A percentile compares a stretch with the other conserved stretches of the same genome.
These are phyloP conservation scores for Brachionus manjavacas DNA, from an alignment of 1,140 invertebrate genomes.

Conservation along the genomic window DNA sequence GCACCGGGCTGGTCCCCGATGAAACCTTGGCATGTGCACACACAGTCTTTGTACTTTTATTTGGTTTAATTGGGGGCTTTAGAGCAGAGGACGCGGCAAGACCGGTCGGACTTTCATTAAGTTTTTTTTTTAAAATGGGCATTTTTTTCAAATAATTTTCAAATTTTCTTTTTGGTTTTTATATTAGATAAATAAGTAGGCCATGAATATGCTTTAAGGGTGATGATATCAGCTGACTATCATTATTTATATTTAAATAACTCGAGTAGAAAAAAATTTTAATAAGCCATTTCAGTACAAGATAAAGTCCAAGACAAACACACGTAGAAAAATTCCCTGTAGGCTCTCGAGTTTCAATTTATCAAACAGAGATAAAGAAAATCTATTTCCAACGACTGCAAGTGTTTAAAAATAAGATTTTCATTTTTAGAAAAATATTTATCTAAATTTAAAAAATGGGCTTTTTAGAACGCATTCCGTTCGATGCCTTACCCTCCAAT, in stretches of 20 bases:
- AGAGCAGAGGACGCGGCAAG: neutral
- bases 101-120: neutral
- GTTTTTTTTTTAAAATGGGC: neutral
- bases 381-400: neutral
- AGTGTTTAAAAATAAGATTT: neutral
- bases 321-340: neutral
- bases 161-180: neutral
- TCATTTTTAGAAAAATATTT: neutral
- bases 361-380: neutral
- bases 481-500: neutral
- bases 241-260: conserved; percentile 21
- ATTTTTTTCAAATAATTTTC: neutral
- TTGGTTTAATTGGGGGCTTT: neutral
- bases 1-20: neutral
- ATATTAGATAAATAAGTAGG: neutral
- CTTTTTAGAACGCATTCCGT: neutral
- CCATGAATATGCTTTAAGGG: neutral
- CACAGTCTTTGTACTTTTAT: neutral
- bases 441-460: neutral
- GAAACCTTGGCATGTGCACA: neutral
- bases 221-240: neutral
- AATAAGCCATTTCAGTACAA: neutral
- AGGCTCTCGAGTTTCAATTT: neutral
- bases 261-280: neutral
- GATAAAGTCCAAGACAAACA: neutral